Evolutionary conservation across 1,140 invertebrate genomes (phyloP).

Genomic region (Drosophila elegans): DNA sequence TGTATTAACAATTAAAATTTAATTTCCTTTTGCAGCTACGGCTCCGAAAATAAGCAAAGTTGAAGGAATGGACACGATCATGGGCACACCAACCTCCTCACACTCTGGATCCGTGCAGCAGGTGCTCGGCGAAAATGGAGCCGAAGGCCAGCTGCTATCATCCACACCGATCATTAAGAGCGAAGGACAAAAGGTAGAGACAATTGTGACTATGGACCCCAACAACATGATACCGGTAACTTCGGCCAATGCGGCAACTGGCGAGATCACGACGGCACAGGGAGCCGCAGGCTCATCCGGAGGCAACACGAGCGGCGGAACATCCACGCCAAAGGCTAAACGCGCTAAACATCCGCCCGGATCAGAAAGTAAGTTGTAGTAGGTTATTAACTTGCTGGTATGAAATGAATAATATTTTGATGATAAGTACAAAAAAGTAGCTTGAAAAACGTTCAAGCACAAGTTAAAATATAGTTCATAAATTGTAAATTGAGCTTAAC

Average conservation of each 20-base stretch:
- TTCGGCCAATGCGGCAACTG: constrained; percentile 71
- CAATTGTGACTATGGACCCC: constrained; percentile 81
- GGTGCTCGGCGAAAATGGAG: constrained; percentile 77
- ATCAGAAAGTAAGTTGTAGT: constrained; percentile 66
- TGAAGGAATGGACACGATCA: constrained; percentile 82
- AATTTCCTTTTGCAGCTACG: constrained; percentile 44
- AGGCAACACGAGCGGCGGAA: constrained; percentile 52
- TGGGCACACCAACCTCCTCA: constrained; percentile 75
- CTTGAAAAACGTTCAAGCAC: no score
- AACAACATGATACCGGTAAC: constrained; percentile 80
- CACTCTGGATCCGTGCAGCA: constrained; percentile 65
- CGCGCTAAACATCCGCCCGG: constrained; percentile 76
- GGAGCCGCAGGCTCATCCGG: constrained; percentile 57
- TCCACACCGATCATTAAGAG: constrained; percentile 80
- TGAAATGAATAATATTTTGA: background rate
- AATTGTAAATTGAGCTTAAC: no score
- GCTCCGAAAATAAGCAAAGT: constrained; percentile 83
- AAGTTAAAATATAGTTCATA: no score
- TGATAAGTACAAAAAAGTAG: no score
- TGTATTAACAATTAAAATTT: background rate
- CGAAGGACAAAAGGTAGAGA: constrained; percentile 79
- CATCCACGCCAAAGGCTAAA: constrained; percentile 67
- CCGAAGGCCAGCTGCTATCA: constrained; percentile 62
- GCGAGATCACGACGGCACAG: constrained; percentile 67
- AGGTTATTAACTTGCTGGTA: no score